Base-by-base conservation (phyloP, 2,113 vertebrate species). In the Nothoprocta pentlandii region DNA sequence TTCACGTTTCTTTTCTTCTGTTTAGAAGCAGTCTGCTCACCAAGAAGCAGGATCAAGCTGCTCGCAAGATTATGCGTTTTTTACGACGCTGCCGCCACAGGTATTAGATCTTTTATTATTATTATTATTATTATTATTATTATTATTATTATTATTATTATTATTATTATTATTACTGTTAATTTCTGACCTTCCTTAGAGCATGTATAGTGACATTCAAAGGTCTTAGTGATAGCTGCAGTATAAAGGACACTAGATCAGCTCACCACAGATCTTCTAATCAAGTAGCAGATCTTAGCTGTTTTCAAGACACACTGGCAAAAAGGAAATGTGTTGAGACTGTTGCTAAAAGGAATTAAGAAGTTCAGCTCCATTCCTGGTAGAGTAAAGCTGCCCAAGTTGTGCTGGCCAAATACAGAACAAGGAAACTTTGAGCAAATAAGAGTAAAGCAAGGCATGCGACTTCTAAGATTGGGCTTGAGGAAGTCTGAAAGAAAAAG, bases 51-150 rank as follows among this genome's bases (percentile, higher is more conserved):
- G 99, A 99, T 97, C 99, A 99, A 98, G 99, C 99, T 97, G 99
- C 99, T 97, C 99, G 99, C 94, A 99, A 99, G 97, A 99, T 99
- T 89, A 99, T 99, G 99, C 98, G 99, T 97, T 99, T 99, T 97
- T 98, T 99, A 83, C 99, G 99, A 91, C 99, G 99, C 95, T 99
- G 99, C 97, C 99, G 99, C 95, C 99, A 99, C 99, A 99, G 99
- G 99, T 99, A 97, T 77, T 86, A 64, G 36, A 2, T 44, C 44
- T 67, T 51, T 66, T 44, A 13, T 44, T 44, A 21, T 49, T 49
- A 21, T 21, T 49, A 49, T 49, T 49, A 10, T 22, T 49, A 5
- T 34, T 67, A 51, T 66, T 44, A 13, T 44, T 44, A 21, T 49
- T 49, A 21, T 21, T 49, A 49, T 49, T 49, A 10, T 22, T 49